Evolutionary conservation across 2,797 vertebrate genomes (phyloP), one percentile per base, ranked within the genome.

Genomic region (Avahi laniger): DNA sequence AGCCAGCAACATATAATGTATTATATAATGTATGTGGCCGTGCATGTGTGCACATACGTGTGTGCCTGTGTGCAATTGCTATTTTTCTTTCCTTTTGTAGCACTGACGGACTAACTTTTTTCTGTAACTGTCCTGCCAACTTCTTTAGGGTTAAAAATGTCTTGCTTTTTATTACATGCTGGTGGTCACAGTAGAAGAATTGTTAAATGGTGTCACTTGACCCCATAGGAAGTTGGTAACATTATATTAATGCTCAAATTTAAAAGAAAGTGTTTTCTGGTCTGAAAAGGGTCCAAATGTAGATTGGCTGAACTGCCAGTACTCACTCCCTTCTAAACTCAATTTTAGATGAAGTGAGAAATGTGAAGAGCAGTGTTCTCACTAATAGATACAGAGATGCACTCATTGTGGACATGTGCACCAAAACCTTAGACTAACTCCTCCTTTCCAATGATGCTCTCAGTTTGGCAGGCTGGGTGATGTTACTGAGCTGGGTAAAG

Each of bases 231-330:
- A 76, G 30, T 73, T 78, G 15, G 20, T 76, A 76, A 41, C 28
- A 13, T 81, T 67, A 63, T 61, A 14, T 38, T 22, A 12, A 13
- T 52, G 20, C 20, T 59, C 69, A 87, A 63, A 93, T 73, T 87
- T 83, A 69, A 38, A 85, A 89, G 61, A 82, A 89, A 82, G 26
- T 70, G 12, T 76, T 82, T 95, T 48, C 63, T 63, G 46, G 0
- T 79, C 30, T 52, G 50, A n/a, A 84, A 73, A 87, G 20, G 14
- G 57, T 35, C 52, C 63, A 59, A 5, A 12, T 33, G 43, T 26
- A 76, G 50, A 57, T 26, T 46, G 48, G 43, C 12, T 48, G 46
- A 87, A 43, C 59, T 43, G 17, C 50, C 14, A 30, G 30, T 11
- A 69, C 8, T 41, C 0, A 65, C 28, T 79, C 30, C 17, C 14